These are phyloP conservation scores for Spisula subtruncata DNA, from an alignment of 2,888 invertebrate genomes.

Conservation along the genomic window DNA sequence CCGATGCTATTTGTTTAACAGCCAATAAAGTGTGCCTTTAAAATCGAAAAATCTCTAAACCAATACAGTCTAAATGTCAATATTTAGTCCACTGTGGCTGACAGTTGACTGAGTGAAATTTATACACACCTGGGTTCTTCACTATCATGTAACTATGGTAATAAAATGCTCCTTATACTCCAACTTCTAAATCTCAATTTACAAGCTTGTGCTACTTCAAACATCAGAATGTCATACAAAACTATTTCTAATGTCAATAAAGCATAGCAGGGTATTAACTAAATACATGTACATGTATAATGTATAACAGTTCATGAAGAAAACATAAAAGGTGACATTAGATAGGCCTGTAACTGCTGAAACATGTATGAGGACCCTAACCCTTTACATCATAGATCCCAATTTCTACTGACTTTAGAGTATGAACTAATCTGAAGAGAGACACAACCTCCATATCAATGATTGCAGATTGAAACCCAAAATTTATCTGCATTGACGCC, in stretches of 20 bases:
- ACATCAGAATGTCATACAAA: not conserved
- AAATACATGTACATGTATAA: not conserved
- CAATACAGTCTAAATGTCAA: conserved; percentile 40
- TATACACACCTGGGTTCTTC: conserved; percentile 43
- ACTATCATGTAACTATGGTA: conserved; percentile 55
- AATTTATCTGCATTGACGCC: no score
- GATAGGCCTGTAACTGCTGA: no score
- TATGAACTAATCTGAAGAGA: no score
- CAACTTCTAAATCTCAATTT: conserved; percentile 2
- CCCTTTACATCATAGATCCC: no score
- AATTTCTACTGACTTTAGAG: no score
- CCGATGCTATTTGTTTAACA: conserved; percentile 40
- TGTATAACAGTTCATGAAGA: no score
- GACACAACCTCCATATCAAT: no score
- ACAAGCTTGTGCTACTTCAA: not conserved
- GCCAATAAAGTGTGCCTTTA: conserved; percentile 31
- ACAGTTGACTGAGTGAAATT: conserved; percentile 1
- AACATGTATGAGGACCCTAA: no score
- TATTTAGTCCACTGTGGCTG: conserved; percentile 33
- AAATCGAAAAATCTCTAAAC: conserved; percentile 26
- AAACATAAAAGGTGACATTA: not conserved
- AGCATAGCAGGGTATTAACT: not conserved
- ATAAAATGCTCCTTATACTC: conserved; percentile 60
- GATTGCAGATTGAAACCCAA: no score
- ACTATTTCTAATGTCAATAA: conserved; percentile 20